Conservation (phyloP, 2,113 vertebrate species). For the Rattus rattus region DNA sequence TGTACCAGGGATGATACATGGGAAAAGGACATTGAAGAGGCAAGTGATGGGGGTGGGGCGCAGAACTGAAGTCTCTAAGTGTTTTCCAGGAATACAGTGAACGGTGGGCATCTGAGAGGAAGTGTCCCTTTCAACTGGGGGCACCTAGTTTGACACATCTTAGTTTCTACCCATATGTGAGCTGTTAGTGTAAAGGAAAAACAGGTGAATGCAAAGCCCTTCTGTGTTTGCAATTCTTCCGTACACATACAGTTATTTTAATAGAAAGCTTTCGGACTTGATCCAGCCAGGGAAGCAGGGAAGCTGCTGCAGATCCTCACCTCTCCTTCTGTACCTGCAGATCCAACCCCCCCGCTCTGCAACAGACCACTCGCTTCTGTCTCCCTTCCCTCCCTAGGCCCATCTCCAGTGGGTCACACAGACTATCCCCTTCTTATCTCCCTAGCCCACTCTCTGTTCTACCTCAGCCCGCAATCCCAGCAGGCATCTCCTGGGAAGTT, state of each 20-base stretch:
- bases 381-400: neutral
- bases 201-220: neutral
- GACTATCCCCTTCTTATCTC: neutral
- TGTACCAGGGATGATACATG: neutral
- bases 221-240: neutral
- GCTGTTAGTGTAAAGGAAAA: neutral
- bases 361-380: neutral
- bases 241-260: neutral
- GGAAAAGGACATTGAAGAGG: neutral
- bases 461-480: neutral
- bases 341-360: neutral
- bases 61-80: neutral
- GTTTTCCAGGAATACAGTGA: neutral
- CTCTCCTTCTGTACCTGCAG: neutral
- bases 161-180: neutral
- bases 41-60: neutral
- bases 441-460: neutral
- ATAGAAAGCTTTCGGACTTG: neutral
- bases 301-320: neutral
- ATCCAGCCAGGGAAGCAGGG: neutral
- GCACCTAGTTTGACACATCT: neutral
- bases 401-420: neutral
- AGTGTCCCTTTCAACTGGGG: neutral
- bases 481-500: neutral
- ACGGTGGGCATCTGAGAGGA: neutral